Conservation (phyloP, 2,113 vertebrate genomes). For the Clarias gariepinus region DNA sequence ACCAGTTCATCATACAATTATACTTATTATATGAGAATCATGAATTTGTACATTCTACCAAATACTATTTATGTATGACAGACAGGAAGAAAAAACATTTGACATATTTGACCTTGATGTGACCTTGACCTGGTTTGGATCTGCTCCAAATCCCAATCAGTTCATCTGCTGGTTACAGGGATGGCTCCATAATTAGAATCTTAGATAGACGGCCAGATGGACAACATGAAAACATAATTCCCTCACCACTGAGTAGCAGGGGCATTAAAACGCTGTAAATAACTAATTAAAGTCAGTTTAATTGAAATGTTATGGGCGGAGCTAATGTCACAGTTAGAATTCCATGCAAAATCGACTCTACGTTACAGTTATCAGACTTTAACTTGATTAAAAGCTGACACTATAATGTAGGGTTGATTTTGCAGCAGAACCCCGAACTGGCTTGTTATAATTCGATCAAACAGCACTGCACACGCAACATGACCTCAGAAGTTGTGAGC, state of each 20-base stretch:
- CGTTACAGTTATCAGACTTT: background rate
- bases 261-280: background rate
- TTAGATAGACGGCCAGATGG: background rate
- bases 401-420: background rate
- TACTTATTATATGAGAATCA: no score
- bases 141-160: background rate
- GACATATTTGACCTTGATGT: background rate
- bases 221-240: background rate
- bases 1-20: no score
- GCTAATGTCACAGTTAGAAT: background rate
- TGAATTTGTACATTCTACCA: no score
- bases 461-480: background rate
- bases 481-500: slow-evolving; percentile 3
- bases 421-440: background rate
- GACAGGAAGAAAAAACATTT: background rate
- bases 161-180: background rate
- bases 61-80: background rate
- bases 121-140: background rate
- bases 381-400: background rate
- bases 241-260: background rate
- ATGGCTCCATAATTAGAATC: background rate
- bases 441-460: background rate
- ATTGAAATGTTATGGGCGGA: background rate
- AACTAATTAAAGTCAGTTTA: background rate
- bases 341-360: background rate